Evolutionary conservation across 1,140 invertebrate species (phyloP).

Genomic region (Colletes gigas): DNA sequence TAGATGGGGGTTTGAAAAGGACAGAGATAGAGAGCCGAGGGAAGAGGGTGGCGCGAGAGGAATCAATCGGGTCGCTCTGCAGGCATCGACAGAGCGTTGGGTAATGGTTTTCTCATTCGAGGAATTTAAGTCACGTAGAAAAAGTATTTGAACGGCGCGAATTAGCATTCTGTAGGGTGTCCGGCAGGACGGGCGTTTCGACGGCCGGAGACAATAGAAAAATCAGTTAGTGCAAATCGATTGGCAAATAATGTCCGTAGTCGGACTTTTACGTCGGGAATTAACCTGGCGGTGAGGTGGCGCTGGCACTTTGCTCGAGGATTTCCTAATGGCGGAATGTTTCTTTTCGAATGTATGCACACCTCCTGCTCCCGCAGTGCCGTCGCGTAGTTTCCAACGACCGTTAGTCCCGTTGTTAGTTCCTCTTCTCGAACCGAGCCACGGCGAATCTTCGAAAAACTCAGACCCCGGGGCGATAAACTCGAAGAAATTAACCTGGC

Average conservation of each 20-base stretch:
- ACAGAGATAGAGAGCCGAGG: not conserved
- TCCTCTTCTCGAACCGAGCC: constrained; percentile 2
- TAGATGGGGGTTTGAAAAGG: not conserved
- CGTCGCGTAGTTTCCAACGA: not conserved
- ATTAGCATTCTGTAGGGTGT: constrained; percentile 71
- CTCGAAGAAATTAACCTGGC: constrained; percentile 60
- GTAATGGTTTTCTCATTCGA: constrained; percentile 67
- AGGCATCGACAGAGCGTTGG: constrained; percentile 38
- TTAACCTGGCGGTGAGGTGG: constrained; percentile 15
- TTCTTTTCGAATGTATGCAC: not conserved
- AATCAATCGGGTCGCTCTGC: constrained; percentile 63
- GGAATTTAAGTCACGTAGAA: constrained; percentile 76
- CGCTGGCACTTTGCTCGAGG: constrained; percentile 1
- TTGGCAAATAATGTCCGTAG: constrained; percentile 68
- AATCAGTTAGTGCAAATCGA: constrained; percentile 67
- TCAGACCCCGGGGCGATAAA: constrained; percentile 54
- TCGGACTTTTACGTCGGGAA: constrained; percentile 34
- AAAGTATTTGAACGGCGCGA: constrained; percentile 71
- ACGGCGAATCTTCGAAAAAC: constrained; percentile 34
- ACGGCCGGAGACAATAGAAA: constrained; percentile 68
- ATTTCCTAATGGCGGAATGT: constrained; percentile 17
- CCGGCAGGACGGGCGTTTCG: constrained; percentile 57
- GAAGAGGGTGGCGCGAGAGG: constrained; percentile 28
- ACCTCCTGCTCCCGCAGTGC: not conserved
- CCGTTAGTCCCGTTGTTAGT: constrained; percentile 26